Percentiles rank a stretch among this genome's conserved stretches.
Evolutionary conservation across 2,113 vertebrate genomes (phyloP).

Genomic region (Gracilinanus agilis): DNA sequence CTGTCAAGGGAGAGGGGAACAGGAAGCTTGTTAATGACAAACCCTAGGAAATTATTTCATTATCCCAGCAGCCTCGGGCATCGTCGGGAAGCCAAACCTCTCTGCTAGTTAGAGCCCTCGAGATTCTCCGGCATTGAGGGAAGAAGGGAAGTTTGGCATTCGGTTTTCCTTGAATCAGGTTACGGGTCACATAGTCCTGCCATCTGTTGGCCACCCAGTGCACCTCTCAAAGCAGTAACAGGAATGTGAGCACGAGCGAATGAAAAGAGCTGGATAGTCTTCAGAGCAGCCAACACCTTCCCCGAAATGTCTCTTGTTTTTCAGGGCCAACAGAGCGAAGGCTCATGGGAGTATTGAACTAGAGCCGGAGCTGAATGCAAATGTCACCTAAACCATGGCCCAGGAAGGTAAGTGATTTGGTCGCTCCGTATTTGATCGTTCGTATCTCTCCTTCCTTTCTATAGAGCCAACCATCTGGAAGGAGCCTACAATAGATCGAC

Average conservation of each 20-base stretch:
- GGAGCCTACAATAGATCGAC: not conserved
- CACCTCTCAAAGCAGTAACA: not conserved
- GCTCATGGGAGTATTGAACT: not conserved
- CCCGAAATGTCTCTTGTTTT: not conserved
- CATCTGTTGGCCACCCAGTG: not conserved
- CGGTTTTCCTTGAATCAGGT: conserved; percentile 31
- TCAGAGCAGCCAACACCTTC: not conserved
- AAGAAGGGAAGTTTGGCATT: conserved; percentile 18
- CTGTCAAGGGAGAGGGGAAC: conserved; percentile 81
- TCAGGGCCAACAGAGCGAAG: not conserved
- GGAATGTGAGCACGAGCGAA: not conserved
- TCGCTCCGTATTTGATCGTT: too few species aligned
- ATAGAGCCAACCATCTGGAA: not conserved
- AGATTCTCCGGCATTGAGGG: not conserved
- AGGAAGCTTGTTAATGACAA: conserved; percentile 62
- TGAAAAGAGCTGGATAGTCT: not conserved
- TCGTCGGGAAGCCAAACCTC: conserved; percentile 56
- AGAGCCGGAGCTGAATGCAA: not conserved
- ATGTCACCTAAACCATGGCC: not conserved
- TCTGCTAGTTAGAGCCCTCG: conserved; percentile 7
- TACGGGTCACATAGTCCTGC: not conserved
- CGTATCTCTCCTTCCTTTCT: not conserved
- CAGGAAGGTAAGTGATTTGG: not conserved
- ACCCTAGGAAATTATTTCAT: conserved; percentile 50
- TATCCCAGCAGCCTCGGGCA: conserved; percentile 34